These are phyloP conservation scores for Aleiodes alternator DNA, from an alignment of 2,888 invertebrate genomes.

Conservation along the genomic window DNA sequence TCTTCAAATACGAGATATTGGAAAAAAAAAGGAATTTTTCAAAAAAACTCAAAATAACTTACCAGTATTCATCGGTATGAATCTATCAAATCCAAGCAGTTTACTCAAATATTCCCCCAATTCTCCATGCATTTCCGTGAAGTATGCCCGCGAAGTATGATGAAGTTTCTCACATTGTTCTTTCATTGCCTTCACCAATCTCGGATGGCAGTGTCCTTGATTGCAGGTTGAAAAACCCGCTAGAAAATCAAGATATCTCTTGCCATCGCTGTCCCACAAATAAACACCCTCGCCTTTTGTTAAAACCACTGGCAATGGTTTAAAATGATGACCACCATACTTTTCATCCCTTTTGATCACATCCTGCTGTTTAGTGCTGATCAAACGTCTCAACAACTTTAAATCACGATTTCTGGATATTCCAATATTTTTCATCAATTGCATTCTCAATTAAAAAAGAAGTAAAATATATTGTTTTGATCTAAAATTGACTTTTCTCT, in stretches of 20 bases:
- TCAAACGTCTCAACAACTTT: constrained; percentile 56
- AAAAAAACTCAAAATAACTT: constrained; percentile 39
- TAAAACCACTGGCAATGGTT: constrained; percentile 84
- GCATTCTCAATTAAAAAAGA: constrained; percentile 54
- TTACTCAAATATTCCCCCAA: constrained; percentile 84
- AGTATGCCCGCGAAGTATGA: constrained; percentile 87
- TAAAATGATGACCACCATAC: constrained; percentile 85
- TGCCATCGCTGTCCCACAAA: constrained; percentile 89
- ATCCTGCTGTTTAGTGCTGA: constrained; percentile 58
- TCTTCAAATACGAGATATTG: too few species aligned
- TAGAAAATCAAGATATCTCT: constrained; percentile 86
- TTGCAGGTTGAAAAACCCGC: constrained; percentile 90
- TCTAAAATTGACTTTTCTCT: neutral
- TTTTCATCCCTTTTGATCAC: constrained; percentile 79
- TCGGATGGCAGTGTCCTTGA: constrained; percentile 88
- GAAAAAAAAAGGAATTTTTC: neutral
- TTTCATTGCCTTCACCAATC: constrained; percentile 80
- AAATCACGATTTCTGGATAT: constrained; percentile 39
- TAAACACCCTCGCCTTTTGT: constrained; percentile 82
- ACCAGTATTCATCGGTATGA: constrained; percentile 90
- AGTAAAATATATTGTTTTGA: too few species aligned
- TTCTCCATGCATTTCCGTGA: constrained; percentile 84
- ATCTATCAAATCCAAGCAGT: constrained; percentile 85
- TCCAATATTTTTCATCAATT: constrained; percentile 54
- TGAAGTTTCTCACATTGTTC: constrained; percentile 80